These are phyloP conservation scores for Cryptus armator DNA, from an alignment of 2,888 invertebrate genomes.

Conservation along the genomic window DNA sequence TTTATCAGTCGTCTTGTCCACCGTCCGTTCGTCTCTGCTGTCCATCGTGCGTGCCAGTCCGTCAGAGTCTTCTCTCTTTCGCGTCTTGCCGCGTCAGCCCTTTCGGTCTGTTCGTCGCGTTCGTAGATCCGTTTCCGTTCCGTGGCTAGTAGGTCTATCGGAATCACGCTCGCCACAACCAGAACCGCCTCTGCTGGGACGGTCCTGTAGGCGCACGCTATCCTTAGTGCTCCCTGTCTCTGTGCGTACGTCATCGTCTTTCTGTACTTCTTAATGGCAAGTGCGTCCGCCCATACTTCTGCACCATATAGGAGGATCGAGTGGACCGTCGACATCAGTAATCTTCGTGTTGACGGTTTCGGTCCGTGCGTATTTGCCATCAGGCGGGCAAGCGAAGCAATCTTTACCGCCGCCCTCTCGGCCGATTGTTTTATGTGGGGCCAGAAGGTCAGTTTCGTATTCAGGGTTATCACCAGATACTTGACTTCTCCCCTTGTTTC, in stretches of 20 bases:
- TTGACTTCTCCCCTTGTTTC: slow-evolving; percentile 46
- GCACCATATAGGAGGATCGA: slow-evolving; percentile 68
- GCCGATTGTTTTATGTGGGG: slow-evolving; percentile 63
- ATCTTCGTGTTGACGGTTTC: slow-evolving; percentile 56
- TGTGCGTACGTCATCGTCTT: not conserved
- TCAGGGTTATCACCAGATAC: slow-evolving; percentile 71
- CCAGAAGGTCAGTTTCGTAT: slow-evolving; percentile 61
- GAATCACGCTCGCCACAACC: slow-evolving; percentile 13
- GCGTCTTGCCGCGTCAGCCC: too few relatives aligned
- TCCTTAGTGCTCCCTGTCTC: not conserved
- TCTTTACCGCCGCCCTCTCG: slow-evolving; percentile 64
- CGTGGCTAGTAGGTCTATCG: not conserved
- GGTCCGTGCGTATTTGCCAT: slow-evolving; percentile 49
- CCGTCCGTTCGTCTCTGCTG: not conserved
- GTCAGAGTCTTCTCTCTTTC: slow-evolving; percentile 1
- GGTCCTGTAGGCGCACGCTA: slow-evolving; percentile 12
- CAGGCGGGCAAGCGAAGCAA: slow-evolving; percentile 43
- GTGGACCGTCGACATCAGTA: slow-evolving; percentile 62
- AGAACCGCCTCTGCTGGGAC: slow-evolving; percentile 6
- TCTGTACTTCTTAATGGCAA: not conserved
- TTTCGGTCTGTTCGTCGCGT: too few relatives aligned
- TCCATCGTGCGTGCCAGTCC: slow-evolving; percentile 19
- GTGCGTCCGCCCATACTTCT: not conserved
- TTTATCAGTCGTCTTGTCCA: too few relatives aligned
- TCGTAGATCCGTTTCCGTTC: not conserved